A percentile compares a stretch with the other conserved stretches of the same genome.
These are phyloP conservation scores for Corythornis vintsioides DNA, from an alignment of 2,113 vertebrate species.

Conservation along the genomic window DNA sequence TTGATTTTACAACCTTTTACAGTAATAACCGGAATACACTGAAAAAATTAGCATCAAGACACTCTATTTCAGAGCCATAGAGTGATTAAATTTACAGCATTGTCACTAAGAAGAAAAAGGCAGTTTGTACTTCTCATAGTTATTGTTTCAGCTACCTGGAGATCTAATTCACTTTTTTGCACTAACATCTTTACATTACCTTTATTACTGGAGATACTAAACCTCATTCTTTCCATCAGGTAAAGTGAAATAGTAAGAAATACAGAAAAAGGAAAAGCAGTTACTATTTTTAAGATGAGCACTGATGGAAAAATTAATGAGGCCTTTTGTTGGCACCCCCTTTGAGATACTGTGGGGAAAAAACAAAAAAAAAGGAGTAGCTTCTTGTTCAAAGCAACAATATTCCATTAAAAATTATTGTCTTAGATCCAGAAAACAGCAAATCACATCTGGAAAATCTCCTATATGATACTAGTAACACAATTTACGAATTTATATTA, in stretches of 20 bases:
- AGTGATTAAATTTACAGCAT: not conserved
- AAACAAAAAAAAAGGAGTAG: not conserved
- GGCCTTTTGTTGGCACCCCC: not conserved
- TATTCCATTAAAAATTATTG: not conserved
- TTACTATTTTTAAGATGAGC: not conserved
- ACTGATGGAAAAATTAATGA: not conserved
- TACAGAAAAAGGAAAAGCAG: not conserved
- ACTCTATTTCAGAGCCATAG: not conserved
- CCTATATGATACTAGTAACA: not conserved
- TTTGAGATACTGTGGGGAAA: not conserved
- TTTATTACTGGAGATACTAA: not conserved
- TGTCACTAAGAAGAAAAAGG: not conserved
- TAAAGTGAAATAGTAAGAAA: not conserved
- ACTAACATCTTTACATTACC: not conserved
- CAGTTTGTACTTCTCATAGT: not conserved
- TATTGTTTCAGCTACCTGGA: not conserved
- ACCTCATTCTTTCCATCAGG: not conserved
- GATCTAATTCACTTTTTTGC: not conserved
- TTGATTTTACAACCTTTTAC: not conserved
- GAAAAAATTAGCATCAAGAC: not conserved
- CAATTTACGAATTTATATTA: not conserved
- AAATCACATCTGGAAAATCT: not conserved
- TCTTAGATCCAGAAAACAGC: not conserved
- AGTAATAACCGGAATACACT: not conserved
- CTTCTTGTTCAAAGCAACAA: not conserved